Evolutionary conservation across 2,797 vertebrate species (phyloP).

Genomic region (Esox masquinongy): DNA sequence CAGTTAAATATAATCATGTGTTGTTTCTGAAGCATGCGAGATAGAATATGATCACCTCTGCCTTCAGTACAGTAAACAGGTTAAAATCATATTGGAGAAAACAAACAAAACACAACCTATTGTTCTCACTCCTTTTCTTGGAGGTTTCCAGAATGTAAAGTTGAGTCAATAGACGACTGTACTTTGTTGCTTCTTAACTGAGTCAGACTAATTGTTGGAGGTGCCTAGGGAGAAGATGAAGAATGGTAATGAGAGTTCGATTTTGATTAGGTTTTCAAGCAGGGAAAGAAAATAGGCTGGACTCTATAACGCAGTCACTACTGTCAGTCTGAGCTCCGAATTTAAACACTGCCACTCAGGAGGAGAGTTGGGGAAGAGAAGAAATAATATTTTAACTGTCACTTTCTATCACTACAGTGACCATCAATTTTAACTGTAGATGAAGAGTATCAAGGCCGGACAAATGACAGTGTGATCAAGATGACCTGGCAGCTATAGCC

Average conservation of each 20-base stretch:
- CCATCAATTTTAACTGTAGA: neutral
- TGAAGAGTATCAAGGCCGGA: neutral
- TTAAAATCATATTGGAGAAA: slow-evolving; percentile 32
- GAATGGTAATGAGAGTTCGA: slow-evolving; percentile 47
- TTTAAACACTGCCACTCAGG: neutral
- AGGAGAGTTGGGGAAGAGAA: neutral
- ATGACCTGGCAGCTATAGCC: neutral
- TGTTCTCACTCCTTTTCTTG: slow-evolving; percentile 7
- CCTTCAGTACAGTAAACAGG: slow-evolving; percentile 31
- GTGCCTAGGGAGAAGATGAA: slow-evolving; percentile 36
- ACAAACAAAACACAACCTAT: slow-evolving; percentile 5
- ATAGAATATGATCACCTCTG: slow-evolving; percentile 2
- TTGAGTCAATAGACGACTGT: slow-evolving; percentile 39
- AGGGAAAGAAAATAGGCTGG: slow-evolving; percentile 20
- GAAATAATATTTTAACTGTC: neutral
- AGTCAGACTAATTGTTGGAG: slow-evolving; percentile 44
- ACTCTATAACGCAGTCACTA: neutral
- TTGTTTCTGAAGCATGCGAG: too few species aligned
- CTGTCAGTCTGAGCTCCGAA: slow-evolving; percentile 29
- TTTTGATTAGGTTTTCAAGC: slow-evolving; percentile 30
- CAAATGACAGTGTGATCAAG: neutral
- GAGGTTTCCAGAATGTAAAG: slow-evolving; percentile 30
- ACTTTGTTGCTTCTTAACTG: slow-evolving; percentile 38
- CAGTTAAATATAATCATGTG: too few species aligned
- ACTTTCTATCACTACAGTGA: neutral